Base-by-base conservation (phyloP, 2,113 vertebrate species). In the Pipa parva region DNA sequence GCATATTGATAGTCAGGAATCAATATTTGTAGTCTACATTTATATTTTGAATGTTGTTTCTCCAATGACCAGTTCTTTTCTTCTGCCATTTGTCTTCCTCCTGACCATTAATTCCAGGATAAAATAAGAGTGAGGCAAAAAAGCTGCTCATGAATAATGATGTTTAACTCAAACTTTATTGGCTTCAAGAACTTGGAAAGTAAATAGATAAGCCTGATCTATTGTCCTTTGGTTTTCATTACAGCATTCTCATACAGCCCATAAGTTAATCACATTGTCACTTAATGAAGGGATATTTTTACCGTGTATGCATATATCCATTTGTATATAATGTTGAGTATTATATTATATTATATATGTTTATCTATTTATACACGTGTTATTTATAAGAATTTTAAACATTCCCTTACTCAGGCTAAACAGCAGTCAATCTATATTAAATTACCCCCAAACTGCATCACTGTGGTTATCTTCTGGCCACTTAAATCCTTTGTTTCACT, bases 31-130 rank as follows among this genome's bases (percentile, higher is more conserved):
- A 74, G 79, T 80, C 78, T 74, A 72, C 70, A 81, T 81, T 80
- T 77, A 51, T 63, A 74, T 33, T 78, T 79, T 75, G 55, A 56
- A 48, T 39, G 25, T 63, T 78, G 73, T 77, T 56, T 22, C 72
- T 68, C 76, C 65, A 81, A 81, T 72, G 75, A 75, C 77, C 77
- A 37, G 76, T 84, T 81, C 69, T 80, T 60, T 77, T 79, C 76
- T 72, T 71, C 74, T 36, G 39, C 67, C 26, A 69, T 69, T 77
- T 61, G 71, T 75, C 83, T 77, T 68, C 37, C 39, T 71, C 73
- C 27, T 25, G 28, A 9, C 65, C 65, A 60, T 69, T 69, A 69
- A 69, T 69, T 60, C 48, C 57, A 52, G 57, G 42, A 69, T 69
- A 69, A 69, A 73, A 21, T 81, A 73, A 72, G 55, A 65, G 71